Conservation (phyloP, 2,888 invertebrate genomes). For the Salpingus planirostris region DNA sequence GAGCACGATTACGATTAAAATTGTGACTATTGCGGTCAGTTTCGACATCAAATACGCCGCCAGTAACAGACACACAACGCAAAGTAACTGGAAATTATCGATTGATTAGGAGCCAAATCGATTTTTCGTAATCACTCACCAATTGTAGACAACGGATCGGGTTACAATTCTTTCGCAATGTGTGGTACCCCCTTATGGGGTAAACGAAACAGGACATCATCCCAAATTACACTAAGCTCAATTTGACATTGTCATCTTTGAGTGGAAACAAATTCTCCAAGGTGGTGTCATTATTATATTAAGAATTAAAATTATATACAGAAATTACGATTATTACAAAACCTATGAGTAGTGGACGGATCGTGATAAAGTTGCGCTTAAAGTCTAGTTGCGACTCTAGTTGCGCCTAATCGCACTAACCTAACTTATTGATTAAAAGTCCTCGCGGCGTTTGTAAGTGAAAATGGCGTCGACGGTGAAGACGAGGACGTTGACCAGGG, state of each 20-base stretch:
- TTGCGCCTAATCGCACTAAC: too few relatives aligned
- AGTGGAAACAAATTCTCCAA: too few relatives aligned
- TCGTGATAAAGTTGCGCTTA: too few relatives aligned
- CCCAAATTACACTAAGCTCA: background rate
- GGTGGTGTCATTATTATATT: too few relatives aligned
- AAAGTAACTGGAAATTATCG: background rate
- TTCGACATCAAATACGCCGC: too few relatives aligned
- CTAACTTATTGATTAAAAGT: constrained; percentile 42
- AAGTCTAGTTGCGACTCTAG: too few relatives aligned
- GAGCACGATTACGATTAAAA: too few relatives aligned
- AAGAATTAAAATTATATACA: too few relatives aligned
- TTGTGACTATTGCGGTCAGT: too few relatives aligned
- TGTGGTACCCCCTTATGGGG: background rate
- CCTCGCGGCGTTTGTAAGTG: constrained; percentile 49
- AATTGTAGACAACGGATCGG: background rate
- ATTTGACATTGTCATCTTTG: background rate
- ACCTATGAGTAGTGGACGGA: too few relatives aligned
- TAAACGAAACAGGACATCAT: background rate
- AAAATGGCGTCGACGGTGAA: constrained; percentile 55
- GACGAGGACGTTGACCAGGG: constrained; percentile 51
- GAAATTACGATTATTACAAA: too few relatives aligned
- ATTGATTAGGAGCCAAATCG: background rate
- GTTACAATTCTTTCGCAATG: background rate
- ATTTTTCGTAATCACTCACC: constrained; percentile 2
- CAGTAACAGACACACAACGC: background rate